A percentile compares a stretch with the other conserved stretches of the same genome.
Evolutionary conservation across 2,113 vertebrate species (phyloP).

Genomic region (Nanorana parkeri): DNA sequence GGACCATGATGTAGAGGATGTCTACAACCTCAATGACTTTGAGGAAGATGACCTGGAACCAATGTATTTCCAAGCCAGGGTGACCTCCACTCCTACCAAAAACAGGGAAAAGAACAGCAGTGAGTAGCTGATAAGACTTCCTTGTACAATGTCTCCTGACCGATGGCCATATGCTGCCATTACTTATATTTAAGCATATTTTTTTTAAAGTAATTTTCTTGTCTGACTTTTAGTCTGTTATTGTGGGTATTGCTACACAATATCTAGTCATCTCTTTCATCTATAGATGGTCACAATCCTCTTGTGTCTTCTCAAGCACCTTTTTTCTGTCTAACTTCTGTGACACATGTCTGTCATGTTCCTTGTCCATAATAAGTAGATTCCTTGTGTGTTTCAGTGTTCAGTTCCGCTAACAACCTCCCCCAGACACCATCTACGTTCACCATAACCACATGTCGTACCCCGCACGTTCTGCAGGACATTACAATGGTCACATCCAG

Average conservation of each 20-base stretch:
- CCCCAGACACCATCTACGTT: constrained; percentile 80
- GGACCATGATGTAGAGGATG: constrained; percentile 80
- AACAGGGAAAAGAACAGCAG: constrained; percentile 66
- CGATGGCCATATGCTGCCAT: too few species aligned
- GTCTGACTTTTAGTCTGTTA: too few species aligned
- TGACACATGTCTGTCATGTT: not conserved
- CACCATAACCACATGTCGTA: constrained; percentile 83
- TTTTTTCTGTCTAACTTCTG: not conserved
- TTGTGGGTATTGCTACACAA: too few species aligned
- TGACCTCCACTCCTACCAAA: constrained; percentile 64
- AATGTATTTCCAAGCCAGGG: constrained; percentile 64
- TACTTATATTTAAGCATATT: too few species aligned
- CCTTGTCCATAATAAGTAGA: constrained; percentile 56
- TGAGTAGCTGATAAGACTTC: constrained; percentile 63
- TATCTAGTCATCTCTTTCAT: too few species aligned
- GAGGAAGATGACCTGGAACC: constrained; percentile 85
- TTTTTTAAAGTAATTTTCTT: too few species aligned
- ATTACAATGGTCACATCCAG: constrained; percentile 75
- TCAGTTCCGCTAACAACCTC: constrained; percentile 77
- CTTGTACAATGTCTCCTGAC: too few species aligned
- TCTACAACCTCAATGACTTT: constrained; percentile 85
- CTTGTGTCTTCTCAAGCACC: too few species aligned
- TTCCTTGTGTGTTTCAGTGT: constrained; percentile 76
- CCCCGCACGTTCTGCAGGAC: constrained; percentile 74
- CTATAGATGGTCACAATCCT: too few species aligned